Base-by-base conservation (phyloP, 2,888 invertebrate species). In the Dorcus parallelipipedus region DNA sequence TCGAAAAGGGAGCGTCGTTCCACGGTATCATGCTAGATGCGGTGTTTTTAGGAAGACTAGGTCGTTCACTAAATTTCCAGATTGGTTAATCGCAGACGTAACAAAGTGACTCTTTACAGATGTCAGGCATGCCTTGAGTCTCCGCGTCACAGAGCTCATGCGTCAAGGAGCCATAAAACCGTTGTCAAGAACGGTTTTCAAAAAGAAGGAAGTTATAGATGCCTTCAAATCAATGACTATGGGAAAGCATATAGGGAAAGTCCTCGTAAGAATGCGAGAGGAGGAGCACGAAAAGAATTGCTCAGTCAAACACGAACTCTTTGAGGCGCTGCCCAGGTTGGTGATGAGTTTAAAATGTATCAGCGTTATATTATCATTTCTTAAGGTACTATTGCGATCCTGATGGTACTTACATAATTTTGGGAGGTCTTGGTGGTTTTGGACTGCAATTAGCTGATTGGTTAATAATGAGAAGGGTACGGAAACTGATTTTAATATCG, bases 351-450 rank as follows among this genome's bases (percentile, higher is more conserved):
- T 39, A 40, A 0, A 2, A 49, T 9, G 49, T 9, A 2, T 49
- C 23, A 9, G 7, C 9, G 3, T 47, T 47, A 3, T 5, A 9
- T 33, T 7, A 14, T 62, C 59, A 9, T 47, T 64, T 1, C 49
- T 56, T 64, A 38, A 67, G 70, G 63, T 69, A 50, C 39, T 45
- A 53, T 40, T 50, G 52, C 14, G 43, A 53, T 42, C 53, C 52
- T 7, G 45, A 52, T 20, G 39, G 38, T 17, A 52, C 53, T 3
- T 52, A 54, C 17, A 70, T 91, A 0, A 82, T 91, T 3, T 81
- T 87, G 1, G 91, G 91, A 9, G 95, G 96, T 49, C 81, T 97
- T 0, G 97, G 97, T 45, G 96, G 96, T 0, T 93, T 97, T 72
- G 96, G 96, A 4, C 80, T 97, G 50, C 96, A 97, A 75, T 76